Percentiles rank a stretch among this genome's conserved stretches.
Evolutionary conservation across 1,140 invertebrate genomes (phyloP).

Genomic region (Drosophila sp.): DNA sequence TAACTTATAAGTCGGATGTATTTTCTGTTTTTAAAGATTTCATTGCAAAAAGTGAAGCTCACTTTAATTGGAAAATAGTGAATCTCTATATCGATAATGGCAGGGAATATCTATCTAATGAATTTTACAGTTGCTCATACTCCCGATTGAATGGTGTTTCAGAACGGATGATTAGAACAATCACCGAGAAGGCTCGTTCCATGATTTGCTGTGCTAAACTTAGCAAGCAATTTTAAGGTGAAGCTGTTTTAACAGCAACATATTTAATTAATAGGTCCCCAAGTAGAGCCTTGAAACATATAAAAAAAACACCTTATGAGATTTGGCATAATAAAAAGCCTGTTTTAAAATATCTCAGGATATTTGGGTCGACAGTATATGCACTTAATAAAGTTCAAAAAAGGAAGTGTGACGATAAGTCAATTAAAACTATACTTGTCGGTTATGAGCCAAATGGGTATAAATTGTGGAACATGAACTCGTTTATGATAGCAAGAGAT

Average conservation of each 20-base stretch:
- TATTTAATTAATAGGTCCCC: constrained; percentile 9
- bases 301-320: constrained; percentile 6
- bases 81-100: constrained; percentile 60
- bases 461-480: neutral
- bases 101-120: constrained; percentile 29
- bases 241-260: constrained; percentile 12
- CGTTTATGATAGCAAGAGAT: neutral
- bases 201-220: neutral
- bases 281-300: constrained; percentile 6
- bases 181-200: constrained; percentile 82
- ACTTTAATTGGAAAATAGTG: constrained; percentile 71
- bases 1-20: too few relatives aligned
- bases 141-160: constrained; percentile 84
- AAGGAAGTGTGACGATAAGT: neutral
- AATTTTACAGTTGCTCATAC: constrained; percentile 80
- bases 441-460: constrained; percentile 11
- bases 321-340: constrained; percentile 14
- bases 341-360: constrained; percentile 1
- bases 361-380: constrained; percentile 14
- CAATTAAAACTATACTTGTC: neutral
- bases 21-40: too few relatives aligned
- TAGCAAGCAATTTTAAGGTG: neutral
- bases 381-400: constrained; percentile 1
- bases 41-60: constrained; percentile 41
- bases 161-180: constrained; percentile 83